These are phyloP conservation scores for Anguilla obscura DNA, from an alignment of 2,797 vertebrate species.

Conservation along the genomic window DNA sequence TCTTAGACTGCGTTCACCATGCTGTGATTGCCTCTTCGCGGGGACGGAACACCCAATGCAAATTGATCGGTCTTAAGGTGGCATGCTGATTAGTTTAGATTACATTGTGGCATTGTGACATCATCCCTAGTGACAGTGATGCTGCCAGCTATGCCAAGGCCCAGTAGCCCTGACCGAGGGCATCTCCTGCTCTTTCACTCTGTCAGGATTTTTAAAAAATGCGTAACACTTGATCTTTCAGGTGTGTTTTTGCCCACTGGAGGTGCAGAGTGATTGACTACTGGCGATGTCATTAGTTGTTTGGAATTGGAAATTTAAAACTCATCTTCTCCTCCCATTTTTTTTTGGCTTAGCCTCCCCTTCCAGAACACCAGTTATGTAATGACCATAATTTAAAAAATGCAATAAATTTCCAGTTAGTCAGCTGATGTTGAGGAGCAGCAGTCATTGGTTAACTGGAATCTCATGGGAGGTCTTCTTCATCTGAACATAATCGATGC, in stretches of 20 bases:
- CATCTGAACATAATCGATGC: not conserved
- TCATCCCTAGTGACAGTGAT: not conserved
- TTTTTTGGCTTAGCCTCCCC: not conserved
- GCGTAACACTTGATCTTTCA: not conserved
- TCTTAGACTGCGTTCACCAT: not conserved
- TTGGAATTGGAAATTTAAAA: conserved; percentile 5
- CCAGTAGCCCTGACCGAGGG: not conserved
- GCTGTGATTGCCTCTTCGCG: not conserved
- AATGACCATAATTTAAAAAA: not conserved
- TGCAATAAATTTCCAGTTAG: not conserved
- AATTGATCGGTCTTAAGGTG: not conserved
- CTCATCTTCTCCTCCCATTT: not conserved
- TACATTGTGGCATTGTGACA: not conserved
- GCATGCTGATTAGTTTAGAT: not conserved
- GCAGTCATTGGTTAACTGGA: not conserved
- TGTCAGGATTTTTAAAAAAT: not conserved
- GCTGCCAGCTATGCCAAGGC: not conserved
- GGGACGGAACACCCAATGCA: not conserved
- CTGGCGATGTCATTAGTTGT: not conserved
- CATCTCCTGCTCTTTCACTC: not conserved
- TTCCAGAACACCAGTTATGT: not conserved
- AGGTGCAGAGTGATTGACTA: not conserved
- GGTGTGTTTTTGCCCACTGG: not conserved
- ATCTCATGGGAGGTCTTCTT: not conserved
- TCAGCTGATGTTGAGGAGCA: not conserved